Evolutionary conservation across 2,888 invertebrate species (phyloP).

Genomic region (Protodeltote pygarga): DNA sequence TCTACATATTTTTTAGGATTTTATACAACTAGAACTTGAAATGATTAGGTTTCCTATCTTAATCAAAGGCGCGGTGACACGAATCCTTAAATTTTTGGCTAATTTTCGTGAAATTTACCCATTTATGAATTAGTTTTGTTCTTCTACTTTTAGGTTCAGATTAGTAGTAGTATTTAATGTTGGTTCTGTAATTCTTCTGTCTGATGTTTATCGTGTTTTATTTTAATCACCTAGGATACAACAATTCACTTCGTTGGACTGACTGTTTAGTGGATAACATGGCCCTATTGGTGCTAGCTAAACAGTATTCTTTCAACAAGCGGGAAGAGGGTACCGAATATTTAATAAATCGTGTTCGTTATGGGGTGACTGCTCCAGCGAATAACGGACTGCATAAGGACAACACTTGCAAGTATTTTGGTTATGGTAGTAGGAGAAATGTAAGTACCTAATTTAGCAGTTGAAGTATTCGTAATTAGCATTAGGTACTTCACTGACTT

Average conservation of each 20-base stretch:
- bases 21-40: no score
- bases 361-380: slow-evolving; percentile 53
- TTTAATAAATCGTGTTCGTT: slow-evolving; percentile 70
- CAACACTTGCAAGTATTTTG: slow-evolving; percentile 62
- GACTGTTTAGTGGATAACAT: slow-evolving; percentile 68
- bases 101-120: no score
- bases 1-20: no score
- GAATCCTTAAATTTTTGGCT: no score
- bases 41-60: no score
- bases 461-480: not conserved
- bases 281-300: slow-evolving; percentile 66
- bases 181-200: no score
- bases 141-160: no score
- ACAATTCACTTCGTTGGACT: slow-evolving; percentile 62
- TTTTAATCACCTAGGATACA: slow-evolving; percentile 61
- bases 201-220: no score
- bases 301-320: slow-evolving; percentile 66
- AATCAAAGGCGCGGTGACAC: no score
- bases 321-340: slow-evolving; percentile 63
- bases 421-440: slow-evolving; percentile 79
- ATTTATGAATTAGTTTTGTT: no score
- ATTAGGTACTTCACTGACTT: no score
- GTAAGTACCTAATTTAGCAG: slow-evolving; percentile 57
- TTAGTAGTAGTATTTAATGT: no score
- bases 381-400: slow-evolving; percentile 37